Evolutionary conservation across 2,888 invertebrate species (phyloP).

Genomic region (Slavum lentiscoides): DNA sequence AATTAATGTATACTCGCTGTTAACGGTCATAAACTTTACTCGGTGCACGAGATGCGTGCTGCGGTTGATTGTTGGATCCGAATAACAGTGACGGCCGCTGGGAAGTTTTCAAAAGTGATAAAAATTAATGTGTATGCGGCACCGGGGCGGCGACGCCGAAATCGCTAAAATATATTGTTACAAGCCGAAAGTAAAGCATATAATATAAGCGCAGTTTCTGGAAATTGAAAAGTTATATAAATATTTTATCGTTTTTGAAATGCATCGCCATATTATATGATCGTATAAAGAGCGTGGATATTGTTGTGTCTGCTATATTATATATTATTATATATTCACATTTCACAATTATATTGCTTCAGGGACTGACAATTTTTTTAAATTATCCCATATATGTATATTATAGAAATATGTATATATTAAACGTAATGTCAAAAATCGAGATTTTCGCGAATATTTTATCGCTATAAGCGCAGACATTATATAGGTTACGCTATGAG

Average conservation of each 20-base stretch:
- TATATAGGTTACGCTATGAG: too few relatives aligned
- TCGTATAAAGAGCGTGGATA: not conserved
- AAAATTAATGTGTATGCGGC: slow-evolving; percentile 35
- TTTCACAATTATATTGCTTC: not conserved
- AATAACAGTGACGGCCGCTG: not conserved
- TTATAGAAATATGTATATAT: not conserved
- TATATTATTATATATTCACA: not conserved
- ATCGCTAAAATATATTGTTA: slow-evolving; percentile 36
- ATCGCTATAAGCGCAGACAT: too few relatives aligned
- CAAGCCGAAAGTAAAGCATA: slow-evolving; percentile 6
- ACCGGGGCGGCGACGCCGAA: not conserved
- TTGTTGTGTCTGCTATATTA: too few relatives aligned
- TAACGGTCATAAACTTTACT: slow-evolving; percentile 26
- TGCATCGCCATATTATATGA: slow-evolving; percentile 6
- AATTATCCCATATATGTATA: not conserved
- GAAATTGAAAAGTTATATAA: slow-evolving; percentile 44
- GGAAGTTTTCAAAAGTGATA: slow-evolving; percentile 24
- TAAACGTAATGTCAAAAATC: not conserved
- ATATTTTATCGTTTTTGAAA: slow-evolving; percentile 43
- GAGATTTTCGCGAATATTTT: not conserved
- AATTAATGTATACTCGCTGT: not conserved
- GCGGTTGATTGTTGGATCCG: not conserved
- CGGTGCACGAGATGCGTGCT: not conserved
- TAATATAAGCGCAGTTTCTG: not conserved
- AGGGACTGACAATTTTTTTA: not conserved